Conservation (phyloP, 2,113 vertebrate genomes). For the Saccopteryx leptura region DNA sequence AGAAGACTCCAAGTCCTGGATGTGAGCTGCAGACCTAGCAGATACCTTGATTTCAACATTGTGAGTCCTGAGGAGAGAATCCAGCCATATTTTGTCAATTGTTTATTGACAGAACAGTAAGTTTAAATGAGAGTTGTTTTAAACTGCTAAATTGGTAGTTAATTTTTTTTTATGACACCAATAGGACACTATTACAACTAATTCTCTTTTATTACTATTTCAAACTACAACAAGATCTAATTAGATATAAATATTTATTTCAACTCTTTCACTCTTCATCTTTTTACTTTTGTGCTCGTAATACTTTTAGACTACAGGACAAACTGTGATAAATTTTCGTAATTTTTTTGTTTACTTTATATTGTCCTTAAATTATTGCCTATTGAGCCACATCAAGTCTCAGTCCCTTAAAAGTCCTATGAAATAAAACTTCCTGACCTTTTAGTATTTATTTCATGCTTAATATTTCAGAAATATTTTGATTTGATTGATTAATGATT, state of each 20-base stretch:
- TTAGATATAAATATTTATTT: conserved; percentile 34
- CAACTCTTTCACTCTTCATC: background rate
- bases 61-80: background rate
- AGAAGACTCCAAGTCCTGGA: background rate
- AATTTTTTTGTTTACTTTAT: conserved; percentile 21
- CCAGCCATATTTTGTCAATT: background rate
- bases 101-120: background rate
- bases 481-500: background rate
- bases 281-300: background rate
- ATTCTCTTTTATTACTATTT: background rate
- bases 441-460: background rate
- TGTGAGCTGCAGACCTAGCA: background rate
- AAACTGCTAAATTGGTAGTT: background rate
- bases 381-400: background rate
- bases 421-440: background rate
- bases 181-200: background rate
- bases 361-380: background rate
- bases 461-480: background rate
- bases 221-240: background rate
- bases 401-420: background rate
- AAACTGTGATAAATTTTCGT: background rate
- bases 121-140: background rate
- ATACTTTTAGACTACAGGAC: background rate
- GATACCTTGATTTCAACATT: background rate
- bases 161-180: background rate